A percentile compares a stretch with the other conserved stretches of the same genome.
phyloP scores from a whole-genome alignment of 2,888 invertebrate species.

The Acanthosoma haemorrhoidale region DNA sequence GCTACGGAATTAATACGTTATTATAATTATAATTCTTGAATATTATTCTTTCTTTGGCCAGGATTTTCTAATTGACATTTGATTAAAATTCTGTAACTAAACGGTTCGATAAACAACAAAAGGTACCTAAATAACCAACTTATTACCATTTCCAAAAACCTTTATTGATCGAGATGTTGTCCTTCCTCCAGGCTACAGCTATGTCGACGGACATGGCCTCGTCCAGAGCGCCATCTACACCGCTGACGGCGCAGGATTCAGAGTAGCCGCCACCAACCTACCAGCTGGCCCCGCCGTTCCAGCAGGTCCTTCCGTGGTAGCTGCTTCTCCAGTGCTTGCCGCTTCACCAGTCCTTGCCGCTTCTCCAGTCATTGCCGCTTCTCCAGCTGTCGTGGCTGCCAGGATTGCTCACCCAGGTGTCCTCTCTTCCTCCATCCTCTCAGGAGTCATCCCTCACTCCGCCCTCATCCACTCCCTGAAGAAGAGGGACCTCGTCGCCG shows the following conservation, averaged over 20 bases:
- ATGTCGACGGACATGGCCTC: slow-evolving; percentile 61
- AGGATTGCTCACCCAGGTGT: neutral
- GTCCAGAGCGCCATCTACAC: slow-evolving; percentile 61
- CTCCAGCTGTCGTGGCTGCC: neutral
- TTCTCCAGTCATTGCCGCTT: slow-evolving; percentile 2
- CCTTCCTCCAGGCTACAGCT: slow-evolving; percentile 54
- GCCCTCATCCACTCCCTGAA: slow-evolving; percentile 31
- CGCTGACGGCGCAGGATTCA: slow-evolving; percentile 58
- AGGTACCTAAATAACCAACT: neutral
- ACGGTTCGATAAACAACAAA: neutral
- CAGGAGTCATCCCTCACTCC: slow-evolving; percentile 30
- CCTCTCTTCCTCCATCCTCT: slow-evolving; percentile 27
- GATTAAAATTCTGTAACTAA: neutral
- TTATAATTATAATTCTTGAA: too few species aligned
- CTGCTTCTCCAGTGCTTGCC: neutral
- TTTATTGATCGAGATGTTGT: neutral
- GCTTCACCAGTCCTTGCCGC: neutral
- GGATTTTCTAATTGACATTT: neutral
- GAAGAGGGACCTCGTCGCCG: slow-evolving; percentile 30
- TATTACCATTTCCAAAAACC: neutral
- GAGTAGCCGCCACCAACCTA: slow-evolving; percentile 62
- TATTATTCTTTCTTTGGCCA: too few species aligned
- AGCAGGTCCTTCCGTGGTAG: neutral
- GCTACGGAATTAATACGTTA: too few species aligned
- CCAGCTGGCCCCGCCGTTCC: slow-evolving; percentile 45